Percentiles rank a stretch among this genome's conserved stretches.
Conservation (phyloP, 2,888 invertebrate species). For the Antheraea yamamai region DNA sequence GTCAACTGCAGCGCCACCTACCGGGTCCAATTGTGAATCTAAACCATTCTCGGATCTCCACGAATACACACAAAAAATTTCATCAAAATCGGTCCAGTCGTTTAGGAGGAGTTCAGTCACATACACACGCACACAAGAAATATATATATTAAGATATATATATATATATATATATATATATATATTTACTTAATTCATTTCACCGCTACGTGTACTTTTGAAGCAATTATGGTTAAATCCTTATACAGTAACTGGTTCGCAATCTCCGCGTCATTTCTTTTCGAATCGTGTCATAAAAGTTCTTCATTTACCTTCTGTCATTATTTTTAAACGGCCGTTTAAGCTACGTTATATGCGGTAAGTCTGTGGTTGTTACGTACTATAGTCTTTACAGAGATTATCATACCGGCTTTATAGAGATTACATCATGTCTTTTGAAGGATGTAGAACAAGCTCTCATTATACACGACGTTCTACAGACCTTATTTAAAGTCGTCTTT, state of each 20-base stretch:
- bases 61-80: no score
- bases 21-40: no score
- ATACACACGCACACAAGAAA: no score
- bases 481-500: not conserved
- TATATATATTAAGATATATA: no score
- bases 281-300: slow-evolving; percentile 42
- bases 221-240: slow-evolving; percentile 47
- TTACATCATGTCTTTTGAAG: slow-evolving; percentile 21
- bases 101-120: no score
- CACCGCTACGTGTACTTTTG: slow-evolving; percentile 22
- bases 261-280: slow-evolving; percentile 46
- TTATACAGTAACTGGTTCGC: slow-evolving; percentile 49
- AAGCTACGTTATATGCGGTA: slow-evolving; percentile 30
- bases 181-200: not conserved
- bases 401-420: slow-evolving; percentile 21
- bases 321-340: slow-evolving; percentile 38
- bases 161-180: no score
- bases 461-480: not conserved
- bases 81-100: no score
- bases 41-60: no score
- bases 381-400: slow-evolving; percentile 27
- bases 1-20: no score
- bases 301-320: slow-evolving; percentile 37
- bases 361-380: slow-evolving; percentile 30
- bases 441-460: not conserved